Conservation (phyloP, 2,113 vertebrate genomes). For the Procavia capensis region DNA sequence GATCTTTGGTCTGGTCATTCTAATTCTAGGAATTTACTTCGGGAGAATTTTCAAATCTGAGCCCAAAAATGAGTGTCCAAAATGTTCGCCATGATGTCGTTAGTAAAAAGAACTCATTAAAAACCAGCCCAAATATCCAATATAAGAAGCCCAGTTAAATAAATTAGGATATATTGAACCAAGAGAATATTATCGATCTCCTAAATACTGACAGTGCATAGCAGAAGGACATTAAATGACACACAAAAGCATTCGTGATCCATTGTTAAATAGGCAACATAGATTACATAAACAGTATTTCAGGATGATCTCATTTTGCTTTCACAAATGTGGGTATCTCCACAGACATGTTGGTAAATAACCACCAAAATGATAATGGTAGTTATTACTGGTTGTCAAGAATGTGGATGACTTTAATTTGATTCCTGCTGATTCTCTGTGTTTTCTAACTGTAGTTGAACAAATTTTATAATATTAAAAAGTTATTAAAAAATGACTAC, state of each 20-base stretch:
- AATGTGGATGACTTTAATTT: conserved; percentile 13
- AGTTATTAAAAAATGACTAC: not conserved
- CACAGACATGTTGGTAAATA: not conserved
- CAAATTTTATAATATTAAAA: not conserved
- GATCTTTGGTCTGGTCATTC: not conserved
- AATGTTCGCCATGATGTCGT: not conserved
- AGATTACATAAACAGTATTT: not conserved
- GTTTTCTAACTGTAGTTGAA: not conserved
- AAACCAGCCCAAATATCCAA: conserved; percentile 6
- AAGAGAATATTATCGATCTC: not conserved
- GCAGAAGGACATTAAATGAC: not conserved
- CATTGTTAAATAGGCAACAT: conserved; percentile 15
- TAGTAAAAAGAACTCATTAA: not conserved
- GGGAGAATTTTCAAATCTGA: not conserved
- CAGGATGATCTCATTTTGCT: not conserved
- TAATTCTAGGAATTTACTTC: not conserved
- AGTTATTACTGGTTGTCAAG: not conserved
- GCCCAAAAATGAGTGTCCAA: not conserved
- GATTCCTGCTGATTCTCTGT: not conserved
- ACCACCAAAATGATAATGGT: not conserved
- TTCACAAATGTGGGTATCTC: conserved; percentile 25
- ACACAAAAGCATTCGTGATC: not conserved
- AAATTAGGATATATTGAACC: conserved; percentile 3
- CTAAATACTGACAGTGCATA: not conserved
- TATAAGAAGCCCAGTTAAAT: conserved; percentile 9